Conservation (phyloP, 2,888 invertebrate species). For the Tachina grossa region DNA sequence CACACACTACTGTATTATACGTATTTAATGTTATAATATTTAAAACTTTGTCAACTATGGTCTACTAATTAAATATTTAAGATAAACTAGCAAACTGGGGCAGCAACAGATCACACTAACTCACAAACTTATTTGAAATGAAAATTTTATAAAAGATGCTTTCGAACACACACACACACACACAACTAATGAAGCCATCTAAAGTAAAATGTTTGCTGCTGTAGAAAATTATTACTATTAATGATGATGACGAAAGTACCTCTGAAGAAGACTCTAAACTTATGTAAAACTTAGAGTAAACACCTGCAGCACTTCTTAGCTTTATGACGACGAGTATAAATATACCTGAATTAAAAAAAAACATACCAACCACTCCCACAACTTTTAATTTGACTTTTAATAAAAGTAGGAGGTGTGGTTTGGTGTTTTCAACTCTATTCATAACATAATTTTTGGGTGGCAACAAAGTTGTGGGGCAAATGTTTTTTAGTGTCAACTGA, state of each 20-base stretch:
- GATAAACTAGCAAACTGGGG: not conserved
- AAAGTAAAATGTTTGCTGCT: slow-evolving; percentile 16
- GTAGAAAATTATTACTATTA: slow-evolving; percentile 41
- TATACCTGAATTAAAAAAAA: slow-evolving; percentile 13
- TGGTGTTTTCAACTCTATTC: not conserved
- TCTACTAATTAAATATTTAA: slow-evolving; percentile 23
- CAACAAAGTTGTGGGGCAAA: not conserved
- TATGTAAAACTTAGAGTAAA: not conserved
- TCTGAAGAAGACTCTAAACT: too few relatives aligned
- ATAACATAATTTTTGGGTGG: slow-evolving; percentile 1
- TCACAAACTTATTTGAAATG: not conserved
- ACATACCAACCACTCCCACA: not conserved
- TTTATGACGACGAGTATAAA: not conserved
- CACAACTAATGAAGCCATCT: not conserved
- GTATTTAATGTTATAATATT: slow-evolving; percentile 32
- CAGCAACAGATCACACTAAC: not conserved
- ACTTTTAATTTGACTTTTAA: not conserved
- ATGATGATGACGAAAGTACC: slow-evolving; percentile 23
- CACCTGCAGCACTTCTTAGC: slow-evolving; percentile 23
- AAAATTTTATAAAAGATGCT: not conserved
- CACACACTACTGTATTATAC: not conserved
- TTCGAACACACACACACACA: not conserved
- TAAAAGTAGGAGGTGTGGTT: not conserved
- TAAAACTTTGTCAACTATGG: slow-evolving; percentile 11
- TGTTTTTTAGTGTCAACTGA: not conserved